Evolutionary conservation across 2,888 invertebrate genomes (phyloP).

Genomic region (Coronaproctus castanopsis): DNA sequence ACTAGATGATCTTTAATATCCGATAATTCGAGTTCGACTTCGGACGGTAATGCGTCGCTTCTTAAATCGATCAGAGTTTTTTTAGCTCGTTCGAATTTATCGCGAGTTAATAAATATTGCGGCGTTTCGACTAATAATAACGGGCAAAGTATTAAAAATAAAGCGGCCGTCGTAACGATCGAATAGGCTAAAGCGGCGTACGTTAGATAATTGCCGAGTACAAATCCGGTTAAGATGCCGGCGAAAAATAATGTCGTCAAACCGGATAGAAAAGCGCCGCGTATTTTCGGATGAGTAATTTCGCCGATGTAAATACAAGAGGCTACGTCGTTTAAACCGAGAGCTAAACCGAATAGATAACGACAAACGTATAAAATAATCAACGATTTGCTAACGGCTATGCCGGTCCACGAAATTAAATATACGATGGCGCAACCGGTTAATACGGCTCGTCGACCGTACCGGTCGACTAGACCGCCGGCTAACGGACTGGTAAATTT

Average conservation of each 20-base stretch:
- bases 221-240: slow-evolving; percentile 18
- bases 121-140: slow-evolving; percentile 18
- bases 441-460: slow-evolving; percentile 4
- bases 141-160: slow-evolving; percentile 12
- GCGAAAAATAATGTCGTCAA: slow-evolving; percentile 18
- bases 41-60: no score
- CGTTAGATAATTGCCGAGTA: slow-evolving; percentile 17
- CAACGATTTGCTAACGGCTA: not conserved
- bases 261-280: slow-evolving; percentile 17
- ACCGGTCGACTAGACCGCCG: not conserved
- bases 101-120: slow-evolving; percentile 13
- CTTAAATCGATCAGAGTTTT: not conserved
- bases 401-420: not conserved
- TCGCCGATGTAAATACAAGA: slow-evolving; percentile 19
- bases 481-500: not conserved
- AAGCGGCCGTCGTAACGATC: slow-evolving; percentile 15
- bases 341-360: slow-evolving; percentile 18
- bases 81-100: slow-evolving; percentile 10
- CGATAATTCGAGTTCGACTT: no score
- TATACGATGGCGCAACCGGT: not conserved
- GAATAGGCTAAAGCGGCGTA: slow-evolving; percentile 15
- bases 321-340: slow-evolving; percentile 18
- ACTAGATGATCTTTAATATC: no score
- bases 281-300: slow-evolving; percentile 15
- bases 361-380: slow-evolving; percentile 14